Percentiles rank a stretch among this genome's conserved stretches.
These are phyloP conservation scores for Netelia melanura DNA, from an alignment of 2,888 invertebrate species.

Conservation along the genomic window DNA sequence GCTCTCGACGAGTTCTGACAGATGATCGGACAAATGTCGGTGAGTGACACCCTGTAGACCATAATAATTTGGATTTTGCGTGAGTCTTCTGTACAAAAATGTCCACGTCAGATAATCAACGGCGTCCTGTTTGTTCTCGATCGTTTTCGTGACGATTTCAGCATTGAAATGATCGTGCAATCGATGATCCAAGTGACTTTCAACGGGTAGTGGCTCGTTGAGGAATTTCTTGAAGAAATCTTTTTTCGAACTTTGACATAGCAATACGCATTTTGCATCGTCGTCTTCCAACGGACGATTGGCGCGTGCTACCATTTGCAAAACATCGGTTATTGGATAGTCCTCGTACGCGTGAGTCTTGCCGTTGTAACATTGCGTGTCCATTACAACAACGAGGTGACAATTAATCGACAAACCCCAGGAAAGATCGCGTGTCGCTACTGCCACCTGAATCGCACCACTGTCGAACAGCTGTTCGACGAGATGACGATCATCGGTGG, in stretches of 20 bases:
- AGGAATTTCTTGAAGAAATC: constrained; percentile 99
- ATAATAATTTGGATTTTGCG: constrained; percentile 99
- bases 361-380: constrained; percentile 93
- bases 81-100: constrained; percentile 97
- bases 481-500: constrained; percentile 92
- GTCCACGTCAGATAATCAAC: constrained; percentile 99
- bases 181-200: constrained; percentile 98
- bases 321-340: constrained; percentile 98
- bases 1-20: constrained; percentile 98
- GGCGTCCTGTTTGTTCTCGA: constrained; percentile 99
- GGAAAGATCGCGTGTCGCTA: constrained; percentile 95
- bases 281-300: constrained; percentile 97
- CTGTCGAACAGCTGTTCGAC: constrained; percentile 97
- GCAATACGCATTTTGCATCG: constrained; percentile 96
- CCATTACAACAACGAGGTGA: constrained; percentile 98
- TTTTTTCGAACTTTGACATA: constrained; percentile 99
- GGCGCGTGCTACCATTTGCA: constrained; percentile 99
- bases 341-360: constrained; percentile 95
- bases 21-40: constrained; percentile 98
- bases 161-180: constrained; percentile 99
- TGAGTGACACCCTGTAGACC: constrained; percentile 98
- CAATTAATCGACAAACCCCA: constrained; percentile 96
- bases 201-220: constrained; percentile 98
- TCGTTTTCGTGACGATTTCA: constrained; percentile 99
- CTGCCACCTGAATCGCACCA: constrained; percentile 96